These are phyloP conservation scores for Oryctes rhinoceros DNA, from an alignment of 1,140 invertebrate species.

Conservation along the genomic window DNA sequence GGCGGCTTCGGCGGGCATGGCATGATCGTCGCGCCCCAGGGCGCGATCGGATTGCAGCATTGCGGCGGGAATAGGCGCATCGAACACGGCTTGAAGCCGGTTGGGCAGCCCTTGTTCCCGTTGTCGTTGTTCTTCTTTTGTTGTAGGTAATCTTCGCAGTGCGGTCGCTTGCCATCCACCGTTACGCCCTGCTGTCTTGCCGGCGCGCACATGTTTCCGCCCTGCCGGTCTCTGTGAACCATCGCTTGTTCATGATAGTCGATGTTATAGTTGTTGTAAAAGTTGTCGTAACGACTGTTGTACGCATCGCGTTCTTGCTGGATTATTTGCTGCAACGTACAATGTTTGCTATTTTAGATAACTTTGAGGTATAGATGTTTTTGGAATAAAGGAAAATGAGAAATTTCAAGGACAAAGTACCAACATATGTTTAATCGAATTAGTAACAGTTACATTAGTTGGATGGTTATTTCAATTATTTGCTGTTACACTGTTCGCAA, in stretches of 20 bases:
- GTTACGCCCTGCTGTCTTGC: neutral
- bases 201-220: neutral
- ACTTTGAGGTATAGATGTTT: neutral
- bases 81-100: conserved; percentile 55
- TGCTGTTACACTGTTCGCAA: no score
- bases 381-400: no score
- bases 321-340: neutral
- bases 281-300: conserved; percentile 51
- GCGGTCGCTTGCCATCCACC: conserved; percentile 52
- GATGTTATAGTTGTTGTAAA: conserved; percentile 56
- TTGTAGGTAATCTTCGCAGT: conserved; percentile 48
- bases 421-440: no score
- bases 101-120: conserved; percentile 30
- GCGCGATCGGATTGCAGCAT: conserved; percentile 52
- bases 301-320: neutral
- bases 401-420: no score
- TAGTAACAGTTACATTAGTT: no score
- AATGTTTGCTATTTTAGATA: neutral
- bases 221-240: neutral
- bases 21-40: conserved; percentile 54
- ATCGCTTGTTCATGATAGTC: conserved; percentile 50
- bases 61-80: conserved; percentile 54
- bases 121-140: conserved; percentile 43
- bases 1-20: conserved; percentile 54
- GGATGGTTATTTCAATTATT: no score